These are phyloP conservation scores for Heterotilapia buettikoferi DNA, from an alignment of 2,113 vertebrate species.

Conservation along the genomic window DNA sequence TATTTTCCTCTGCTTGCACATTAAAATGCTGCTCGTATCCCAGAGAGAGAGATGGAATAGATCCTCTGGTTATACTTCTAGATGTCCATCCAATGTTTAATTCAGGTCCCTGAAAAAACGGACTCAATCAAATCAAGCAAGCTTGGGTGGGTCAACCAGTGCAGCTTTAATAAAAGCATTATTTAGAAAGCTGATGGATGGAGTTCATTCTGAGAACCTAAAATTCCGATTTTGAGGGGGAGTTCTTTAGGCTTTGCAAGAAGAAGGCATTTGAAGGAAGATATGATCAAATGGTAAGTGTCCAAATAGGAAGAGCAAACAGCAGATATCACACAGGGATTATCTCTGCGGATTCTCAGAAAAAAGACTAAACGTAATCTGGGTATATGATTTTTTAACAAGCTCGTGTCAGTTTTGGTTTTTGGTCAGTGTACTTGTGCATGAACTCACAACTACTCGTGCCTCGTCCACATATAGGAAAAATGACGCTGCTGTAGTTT, in stretches of 20 bases:
- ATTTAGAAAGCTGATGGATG: neutral
- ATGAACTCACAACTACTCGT: neutral
- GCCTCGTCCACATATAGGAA: neutral
- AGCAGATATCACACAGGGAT: neutral
- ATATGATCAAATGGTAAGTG: neutral
- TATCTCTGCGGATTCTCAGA: neutral
- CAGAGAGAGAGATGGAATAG: neutral
- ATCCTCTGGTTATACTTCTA: neutral
- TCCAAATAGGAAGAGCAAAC: neutral
- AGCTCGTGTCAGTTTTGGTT: neutral
- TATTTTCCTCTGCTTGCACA: neutral
- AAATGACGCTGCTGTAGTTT: neutral
- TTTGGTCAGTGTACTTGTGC: neutral
- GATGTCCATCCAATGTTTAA: neutral
- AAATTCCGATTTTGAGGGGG: neutral
- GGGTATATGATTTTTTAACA: neutral
- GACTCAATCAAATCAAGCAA: neutral
- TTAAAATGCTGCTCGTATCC: neutral
- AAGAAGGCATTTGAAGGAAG: neutral
- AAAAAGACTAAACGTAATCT: neutral
- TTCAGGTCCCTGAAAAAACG: neutral
- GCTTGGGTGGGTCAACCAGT: neutral
- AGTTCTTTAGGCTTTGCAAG: neutral
- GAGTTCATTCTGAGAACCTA: neutral
- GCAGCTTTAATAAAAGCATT: neutral